Conservation (phyloP, 2,888 invertebrate species). For the Campopleginae sp. region DNA sequence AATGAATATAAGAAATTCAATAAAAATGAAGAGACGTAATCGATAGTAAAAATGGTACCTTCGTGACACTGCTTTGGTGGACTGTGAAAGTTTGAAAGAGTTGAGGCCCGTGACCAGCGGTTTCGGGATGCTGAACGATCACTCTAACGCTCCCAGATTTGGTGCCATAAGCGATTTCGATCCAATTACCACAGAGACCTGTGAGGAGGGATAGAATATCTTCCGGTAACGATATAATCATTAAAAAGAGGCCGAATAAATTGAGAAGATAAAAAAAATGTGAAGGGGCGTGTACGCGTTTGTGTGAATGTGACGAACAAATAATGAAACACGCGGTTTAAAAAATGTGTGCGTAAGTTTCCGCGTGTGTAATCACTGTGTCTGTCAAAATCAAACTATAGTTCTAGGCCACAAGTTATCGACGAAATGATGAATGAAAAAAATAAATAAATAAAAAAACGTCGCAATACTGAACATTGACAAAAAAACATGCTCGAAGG, state of each 20-base stretch:
- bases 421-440: background rate
- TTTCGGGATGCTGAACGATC: constrained; percentile 99
- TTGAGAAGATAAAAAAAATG: constrained; percentile 6
- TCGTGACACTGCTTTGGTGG: constrained; percentile 97
- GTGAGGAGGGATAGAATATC: constrained; percentile 72
- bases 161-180: constrained; percentile 99
- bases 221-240: constrained; percentile 69
- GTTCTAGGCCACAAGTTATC: background rate
- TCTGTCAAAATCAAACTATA: constrained; percentile 16
- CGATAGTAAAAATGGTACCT: constrained; percentile 86
- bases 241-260: constrained; percentile 51
- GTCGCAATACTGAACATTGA: constrained; percentile 29
- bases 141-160: constrained; percentile 97
- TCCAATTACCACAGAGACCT: constrained; percentile 99
- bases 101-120: constrained; percentile 99
- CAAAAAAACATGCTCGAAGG: constrained; percentile 40
- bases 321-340: constrained; percentile 9
- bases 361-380: constrained; percentile 6
- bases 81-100: constrained; percentile 99
- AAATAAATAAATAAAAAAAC: constrained; percentile 9
- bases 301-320: constrained; percentile 5
- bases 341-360: constrained; percentile 28
- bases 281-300: constrained; percentile 2
- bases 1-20: too few species aligned
- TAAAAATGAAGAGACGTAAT: background rate